A percentile compares a stretch with the other conserved stretches of the same genome.
phyloP scores from a whole-genome alignment of 2,113 vertebrate genomes.

The Oryzias curvinotus region DNA sequence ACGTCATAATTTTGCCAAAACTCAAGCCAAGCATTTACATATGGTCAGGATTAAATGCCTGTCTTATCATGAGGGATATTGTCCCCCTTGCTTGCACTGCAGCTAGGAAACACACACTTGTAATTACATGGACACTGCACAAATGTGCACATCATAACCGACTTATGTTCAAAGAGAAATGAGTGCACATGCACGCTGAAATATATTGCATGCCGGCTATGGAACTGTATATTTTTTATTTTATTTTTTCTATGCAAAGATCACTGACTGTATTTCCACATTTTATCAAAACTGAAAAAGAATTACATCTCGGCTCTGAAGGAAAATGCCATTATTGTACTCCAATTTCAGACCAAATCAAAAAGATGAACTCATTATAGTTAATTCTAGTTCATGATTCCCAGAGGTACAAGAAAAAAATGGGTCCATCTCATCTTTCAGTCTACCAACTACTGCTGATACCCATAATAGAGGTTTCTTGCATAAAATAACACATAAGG shows the following conservation, averaged over 20 bases:
- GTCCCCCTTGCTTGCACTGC: constrained; percentile 36
- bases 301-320: constrained; percentile 5
- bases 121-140: constrained; percentile 21
- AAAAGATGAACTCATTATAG: constrained; percentile 59
- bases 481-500: constrained; percentile 9
- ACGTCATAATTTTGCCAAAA: constrained; percentile 51
- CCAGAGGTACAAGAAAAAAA: constrained; percentile 39
- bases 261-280: constrained; percentile 8
- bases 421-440: constrained; percentile 30
- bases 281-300: constrained; percentile 13
- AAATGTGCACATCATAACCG: constrained; percentile 17
- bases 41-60: constrained; percentile 67
- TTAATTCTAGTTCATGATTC: constrained; percentile 46
- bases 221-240: not conserved
- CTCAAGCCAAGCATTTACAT: constrained; percentile 66
- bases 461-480: constrained; percentile 3
- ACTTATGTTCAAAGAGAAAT: constrained; percentile 17
- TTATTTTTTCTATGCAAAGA: not conserved
- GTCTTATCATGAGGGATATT: constrained; percentile 63
- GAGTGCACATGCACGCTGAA: not conserved
- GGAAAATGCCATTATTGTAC: constrained; percentile 10
- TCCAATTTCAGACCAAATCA: constrained; percentile 42
- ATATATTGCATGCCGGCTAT: not conserved
- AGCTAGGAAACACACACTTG: constrained; percentile 37
- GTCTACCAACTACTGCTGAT: constrained; percentile 30